Conservation (phyloP, 2,797 vertebrate genomes). For the Anas bahamensis region DNA sequence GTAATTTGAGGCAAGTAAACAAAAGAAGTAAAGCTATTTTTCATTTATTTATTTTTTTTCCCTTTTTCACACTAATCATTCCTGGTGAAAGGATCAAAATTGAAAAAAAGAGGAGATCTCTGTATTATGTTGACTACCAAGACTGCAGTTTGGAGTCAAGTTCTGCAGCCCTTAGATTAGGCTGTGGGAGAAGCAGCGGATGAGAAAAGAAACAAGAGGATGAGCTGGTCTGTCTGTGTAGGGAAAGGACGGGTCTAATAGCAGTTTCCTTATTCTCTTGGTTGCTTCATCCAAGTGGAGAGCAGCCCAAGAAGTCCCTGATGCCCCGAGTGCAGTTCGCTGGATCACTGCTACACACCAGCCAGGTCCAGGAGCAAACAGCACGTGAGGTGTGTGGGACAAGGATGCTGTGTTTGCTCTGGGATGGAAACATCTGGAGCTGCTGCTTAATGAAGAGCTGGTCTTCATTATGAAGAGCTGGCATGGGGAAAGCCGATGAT, state of each 20-base stretch:
- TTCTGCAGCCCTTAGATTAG: neutral
- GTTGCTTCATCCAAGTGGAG: neutral
- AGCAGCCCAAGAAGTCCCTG: neutral
- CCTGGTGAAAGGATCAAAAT: neutral
- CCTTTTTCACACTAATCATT: neutral
- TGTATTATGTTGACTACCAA: neutral
- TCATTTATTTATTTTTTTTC: constrained; percentile 30
- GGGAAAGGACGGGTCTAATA: neutral
- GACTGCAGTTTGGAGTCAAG: neutral
- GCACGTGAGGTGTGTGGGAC: accelerated
- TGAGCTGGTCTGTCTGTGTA: neutral
- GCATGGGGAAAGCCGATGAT: neutral
- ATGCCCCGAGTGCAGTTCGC: too few relatives aligned
- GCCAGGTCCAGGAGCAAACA: neutral
- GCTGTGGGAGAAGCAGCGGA: neutral
- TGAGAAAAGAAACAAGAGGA: neutral
- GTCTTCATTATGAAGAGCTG: neutral
- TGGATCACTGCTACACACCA: neutral
- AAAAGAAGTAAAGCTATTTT: neutral
- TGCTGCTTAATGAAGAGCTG: neutral
- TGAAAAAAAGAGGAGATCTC: neutral
- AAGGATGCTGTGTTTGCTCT: neutral
- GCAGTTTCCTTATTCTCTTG: neutral
- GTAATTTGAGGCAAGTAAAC: neutral
- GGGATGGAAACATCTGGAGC: neutral